phyloP scores from a whole-genome alignment of 2,797 vertebrate species.

The Cryptoprocta ferox region DNA sequence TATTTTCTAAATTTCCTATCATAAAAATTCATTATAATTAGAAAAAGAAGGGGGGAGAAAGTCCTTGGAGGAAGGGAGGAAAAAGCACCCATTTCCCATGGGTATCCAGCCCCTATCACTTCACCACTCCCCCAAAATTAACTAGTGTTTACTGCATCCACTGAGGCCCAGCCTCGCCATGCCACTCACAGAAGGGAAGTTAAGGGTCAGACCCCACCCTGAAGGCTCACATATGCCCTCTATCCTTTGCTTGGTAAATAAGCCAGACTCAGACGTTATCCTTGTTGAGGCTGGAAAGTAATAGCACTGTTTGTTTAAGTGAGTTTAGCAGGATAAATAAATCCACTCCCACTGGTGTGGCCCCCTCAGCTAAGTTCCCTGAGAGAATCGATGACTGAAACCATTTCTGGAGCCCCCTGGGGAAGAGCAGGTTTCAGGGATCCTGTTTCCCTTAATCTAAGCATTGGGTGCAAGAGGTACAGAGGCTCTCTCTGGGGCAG shows the following conservation, averaged over 20 bases:
- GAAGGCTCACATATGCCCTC: neutral
- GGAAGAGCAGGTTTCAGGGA: neutral
- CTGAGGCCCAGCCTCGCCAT: neutral
- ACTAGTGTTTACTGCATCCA: slow-evolving; percentile 42
- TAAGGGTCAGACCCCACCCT: neutral
- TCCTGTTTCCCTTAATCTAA: neutral
- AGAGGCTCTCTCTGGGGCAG: neutral
- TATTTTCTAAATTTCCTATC: slow-evolving; percentile 35
- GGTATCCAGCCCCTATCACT: neutral
- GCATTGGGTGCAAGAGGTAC: neutral
- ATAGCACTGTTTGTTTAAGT: slow-evolving; percentile 27
- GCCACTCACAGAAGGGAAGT: neutral
- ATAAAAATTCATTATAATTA: neutral
- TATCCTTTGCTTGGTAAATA: slow-evolving; percentile 42
- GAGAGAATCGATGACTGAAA: neutral
- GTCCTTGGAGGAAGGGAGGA: neutral
- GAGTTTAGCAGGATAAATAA: neutral
- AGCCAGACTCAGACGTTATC: neutral
- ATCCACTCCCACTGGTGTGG: neutral
- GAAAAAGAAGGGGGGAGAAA: neutral
- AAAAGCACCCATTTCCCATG: neutral
- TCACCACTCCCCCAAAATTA: neutral
- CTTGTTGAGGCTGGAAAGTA: neutral
- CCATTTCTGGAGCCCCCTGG: neutral
- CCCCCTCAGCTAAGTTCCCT: neutral